Evolutionary conservation across 2,888 invertebrate genomes (phyloP).

Genomic region (Ligdia adustata): DNA sequence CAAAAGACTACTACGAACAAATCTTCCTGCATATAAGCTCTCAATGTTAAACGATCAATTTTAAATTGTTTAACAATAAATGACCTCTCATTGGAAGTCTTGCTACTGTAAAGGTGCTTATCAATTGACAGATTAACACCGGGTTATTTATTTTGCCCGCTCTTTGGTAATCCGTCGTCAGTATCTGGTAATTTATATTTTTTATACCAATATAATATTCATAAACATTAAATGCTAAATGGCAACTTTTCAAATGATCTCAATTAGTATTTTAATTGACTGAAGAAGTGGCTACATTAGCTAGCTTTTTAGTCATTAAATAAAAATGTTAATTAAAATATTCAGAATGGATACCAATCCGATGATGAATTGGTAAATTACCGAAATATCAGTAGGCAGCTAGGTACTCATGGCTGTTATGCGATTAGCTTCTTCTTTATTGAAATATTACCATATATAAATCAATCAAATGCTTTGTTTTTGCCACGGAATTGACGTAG

Average conservation of each 20-base stretch:
- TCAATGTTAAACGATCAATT: conserved; percentile 56
- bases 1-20: conserved; percentile 31
- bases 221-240: too few species aligned
- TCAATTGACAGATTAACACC: conserved; percentile 53
- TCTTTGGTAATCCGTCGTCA: too few species aligned
- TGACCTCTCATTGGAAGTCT: conserved; percentile 59
- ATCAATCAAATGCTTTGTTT: conserved; percentile 19
- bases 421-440: conserved; percentile 1
- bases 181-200: too few species aligned
- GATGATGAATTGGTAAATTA: neutral
- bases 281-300: too few species aligned
- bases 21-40: conserved; percentile 40
- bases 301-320: too few species aligned
- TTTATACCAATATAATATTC: too few species aligned
- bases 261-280: too few species aligned
- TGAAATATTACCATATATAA: conserved; percentile 8
- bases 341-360: neutral
- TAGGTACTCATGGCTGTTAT: neutral
- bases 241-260: too few species aligned
- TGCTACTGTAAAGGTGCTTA: conserved; percentile 42
- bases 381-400: neutral
- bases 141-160: conserved; percentile 32
- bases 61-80: conserved; percentile 53
- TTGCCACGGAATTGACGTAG: conserved; percentile 15
- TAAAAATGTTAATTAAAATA: neutral